Conservation (phyloP, 2,113 vertebrate genomes). For the Melanocharis versteri region DNA sequence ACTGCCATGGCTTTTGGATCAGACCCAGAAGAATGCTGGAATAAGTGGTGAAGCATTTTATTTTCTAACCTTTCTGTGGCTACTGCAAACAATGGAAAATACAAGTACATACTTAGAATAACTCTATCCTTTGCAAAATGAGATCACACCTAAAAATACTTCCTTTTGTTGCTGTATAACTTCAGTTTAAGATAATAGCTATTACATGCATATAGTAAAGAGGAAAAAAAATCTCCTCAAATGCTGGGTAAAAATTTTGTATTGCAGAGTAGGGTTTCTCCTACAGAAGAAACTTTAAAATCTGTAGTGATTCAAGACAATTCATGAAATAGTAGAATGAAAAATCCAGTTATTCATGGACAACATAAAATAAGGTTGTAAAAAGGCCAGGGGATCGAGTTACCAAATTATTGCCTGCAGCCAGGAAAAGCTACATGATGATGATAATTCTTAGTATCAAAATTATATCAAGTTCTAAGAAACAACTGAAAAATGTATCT, state of each 20-base stretch:
- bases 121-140: slow-evolving; percentile 53
- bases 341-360: not conserved
- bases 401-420: not conserved
- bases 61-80: slow-evolving; percentile 31
- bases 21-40: slow-evolving; percentile 12
- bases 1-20: slow-evolving; percentile 7
- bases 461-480: not conserved
- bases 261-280: not conserved
- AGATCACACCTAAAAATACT: slow-evolving; percentile 66
- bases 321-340: not conserved
- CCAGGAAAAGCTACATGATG: not conserved
- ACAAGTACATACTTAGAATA: slow-evolving; percentile 60
- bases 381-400: not conserved
- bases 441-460: not conserved
- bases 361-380: not conserved
- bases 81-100: slow-evolving; percentile 61
- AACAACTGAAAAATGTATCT: not conserved
- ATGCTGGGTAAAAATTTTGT: not conserved
- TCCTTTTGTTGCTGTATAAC: slow-evolving; percentile 50
- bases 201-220: slow-evolving; percentile 18
- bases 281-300: not conserved
- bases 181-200: slow-evolving; percentile 44
- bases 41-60: slow-evolving; percentile 25
- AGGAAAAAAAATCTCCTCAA: slow-evolving; percentile 6
- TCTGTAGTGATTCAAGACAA: not conserved